Evolutionary conservation across 2,113 vertebrate genomes (phyloP).

Genomic region (Spilogale gracilis): DNA sequence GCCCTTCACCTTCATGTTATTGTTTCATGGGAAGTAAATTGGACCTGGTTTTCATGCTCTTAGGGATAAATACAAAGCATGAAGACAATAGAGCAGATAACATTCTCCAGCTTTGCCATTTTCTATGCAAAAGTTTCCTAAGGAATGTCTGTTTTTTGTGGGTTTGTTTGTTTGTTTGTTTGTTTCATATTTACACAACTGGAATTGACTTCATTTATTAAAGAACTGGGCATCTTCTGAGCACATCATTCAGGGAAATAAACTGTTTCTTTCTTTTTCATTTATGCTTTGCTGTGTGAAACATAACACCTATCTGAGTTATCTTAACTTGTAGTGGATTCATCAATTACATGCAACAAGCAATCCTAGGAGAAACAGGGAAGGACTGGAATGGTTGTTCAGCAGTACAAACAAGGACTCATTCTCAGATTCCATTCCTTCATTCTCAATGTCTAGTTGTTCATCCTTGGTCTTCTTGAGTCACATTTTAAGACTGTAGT

Average conservation of each 20-base stretch:
- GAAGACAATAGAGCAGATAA: background rate
- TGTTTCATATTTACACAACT: background rate
- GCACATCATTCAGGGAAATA: background rate
- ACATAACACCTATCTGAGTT: background rate
- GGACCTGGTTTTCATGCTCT: background rate
- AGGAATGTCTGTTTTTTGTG: no score
- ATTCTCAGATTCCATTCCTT: background rate
- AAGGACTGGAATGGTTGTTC: background rate
- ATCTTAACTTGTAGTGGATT: background rate
- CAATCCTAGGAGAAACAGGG: background rate
- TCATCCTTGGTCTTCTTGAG: background rate
- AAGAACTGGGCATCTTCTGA: background rate
- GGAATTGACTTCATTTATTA: background rate
- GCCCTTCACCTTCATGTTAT: background rate
- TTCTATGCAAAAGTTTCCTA: background rate
- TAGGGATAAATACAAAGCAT: background rate
- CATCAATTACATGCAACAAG: background rate
- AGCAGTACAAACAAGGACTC: background rate
- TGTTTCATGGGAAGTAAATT: background rate
- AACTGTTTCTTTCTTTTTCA: background rate
- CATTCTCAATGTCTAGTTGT: background rate
- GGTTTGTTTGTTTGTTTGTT: background rate
- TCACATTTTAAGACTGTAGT: background rate
- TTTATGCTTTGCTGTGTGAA: background rate
- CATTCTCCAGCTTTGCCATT: background rate